phyloP scores from a whole-genome alignment of 1,140 invertebrate species.

The Probaryconus sp. region DNA sequence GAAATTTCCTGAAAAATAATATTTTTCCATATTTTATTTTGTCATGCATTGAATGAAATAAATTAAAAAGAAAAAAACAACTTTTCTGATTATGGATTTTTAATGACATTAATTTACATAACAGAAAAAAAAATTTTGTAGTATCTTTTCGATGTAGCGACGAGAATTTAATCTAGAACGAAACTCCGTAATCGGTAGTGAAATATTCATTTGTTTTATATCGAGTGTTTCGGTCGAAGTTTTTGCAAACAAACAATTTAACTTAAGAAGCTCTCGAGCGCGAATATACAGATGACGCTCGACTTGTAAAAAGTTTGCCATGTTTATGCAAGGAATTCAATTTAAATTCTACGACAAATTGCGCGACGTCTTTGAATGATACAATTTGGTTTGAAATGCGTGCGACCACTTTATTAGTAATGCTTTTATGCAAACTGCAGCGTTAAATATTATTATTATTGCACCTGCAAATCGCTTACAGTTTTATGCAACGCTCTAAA shows the following conservation, averaged over 20 bases:
- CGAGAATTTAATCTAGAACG: conserved; percentile 3
- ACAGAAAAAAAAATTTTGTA: no score
- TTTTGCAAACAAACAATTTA: conserved; percentile 18
- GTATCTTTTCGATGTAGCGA: neutral
- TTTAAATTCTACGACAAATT: conserved; percentile 42
- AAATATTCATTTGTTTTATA: conserved; percentile 31
- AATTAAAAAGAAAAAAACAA: no score
- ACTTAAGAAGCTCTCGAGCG: conserved; percentile 9
- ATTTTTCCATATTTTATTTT: no score
- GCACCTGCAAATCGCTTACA: no score
- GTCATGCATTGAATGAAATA: conserved; percentile 19
- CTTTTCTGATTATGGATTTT: no score
- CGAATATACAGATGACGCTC: conserved; percentile 6
- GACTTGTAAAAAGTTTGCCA: conserved; percentile 18
- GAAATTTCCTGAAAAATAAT: no score
- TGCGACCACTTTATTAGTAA: conserved; percentile 2
- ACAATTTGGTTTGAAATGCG: conserved; percentile 16
- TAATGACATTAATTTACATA: no score
- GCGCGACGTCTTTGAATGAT: conserved; percentile 18
- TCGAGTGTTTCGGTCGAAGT: neutral
- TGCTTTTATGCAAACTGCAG: conserved; percentile 4
- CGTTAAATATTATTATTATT: no score
- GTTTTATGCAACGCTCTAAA: no score
- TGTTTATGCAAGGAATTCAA: conserved; percentile 27
- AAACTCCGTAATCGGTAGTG: conserved; percentile 2